phyloP scores from a whole-genome alignment of 2,888 invertebrate genomes.

The Carabus problematicus region DNA sequence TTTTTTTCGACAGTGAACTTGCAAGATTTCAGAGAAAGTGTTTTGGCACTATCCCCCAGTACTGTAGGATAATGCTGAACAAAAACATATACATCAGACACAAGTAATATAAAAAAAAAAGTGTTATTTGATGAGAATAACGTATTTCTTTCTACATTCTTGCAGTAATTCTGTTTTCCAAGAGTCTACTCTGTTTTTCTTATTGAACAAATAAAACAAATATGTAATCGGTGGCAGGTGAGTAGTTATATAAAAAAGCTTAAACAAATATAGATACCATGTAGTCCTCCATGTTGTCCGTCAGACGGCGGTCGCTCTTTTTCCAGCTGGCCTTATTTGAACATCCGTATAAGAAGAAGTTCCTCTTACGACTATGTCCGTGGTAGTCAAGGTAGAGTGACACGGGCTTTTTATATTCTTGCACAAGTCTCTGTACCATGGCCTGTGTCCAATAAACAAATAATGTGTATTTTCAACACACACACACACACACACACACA shows the following conservation, averaged over 20 bases:
- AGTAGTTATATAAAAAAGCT: background rate
- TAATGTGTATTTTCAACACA: background rate
- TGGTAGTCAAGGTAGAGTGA: slow-evolving; percentile 74
- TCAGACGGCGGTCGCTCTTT: slow-evolving; percentile 60
- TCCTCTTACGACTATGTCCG: slow-evolving; percentile 84
- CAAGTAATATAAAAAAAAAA: background rate
- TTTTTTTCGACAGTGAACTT: slow-evolving; percentile 78
- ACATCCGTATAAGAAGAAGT: slow-evolving; percentile 87
- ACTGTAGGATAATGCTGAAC: slow-evolving; percentile 63
- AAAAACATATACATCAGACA: background rate
- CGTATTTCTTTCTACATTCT: too few relatives aligned
- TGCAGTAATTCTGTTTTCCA: background rate
- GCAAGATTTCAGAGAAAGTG: slow-evolving; percentile 76
- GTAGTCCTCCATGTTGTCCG: slow-evolving; percentile 45
- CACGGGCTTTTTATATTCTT: slow-evolving; percentile 46
- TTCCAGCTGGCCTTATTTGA: slow-evolving; percentile 74
- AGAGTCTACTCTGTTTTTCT: background rate
- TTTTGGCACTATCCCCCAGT: slow-evolving; percentile 73
- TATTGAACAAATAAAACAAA: background rate
- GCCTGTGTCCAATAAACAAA: slow-evolving; percentile 30
- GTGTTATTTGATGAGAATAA: background rate
- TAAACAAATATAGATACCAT: slow-evolving; percentile 23
- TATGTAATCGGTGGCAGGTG: background rate
- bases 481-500: too few relatives aligned
- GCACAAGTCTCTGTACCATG: slow-evolving; percentile 29